Evolutionary conservation across 2,888 invertebrate genomes (phyloP).

Genomic region (Noctua comes): DNA sequence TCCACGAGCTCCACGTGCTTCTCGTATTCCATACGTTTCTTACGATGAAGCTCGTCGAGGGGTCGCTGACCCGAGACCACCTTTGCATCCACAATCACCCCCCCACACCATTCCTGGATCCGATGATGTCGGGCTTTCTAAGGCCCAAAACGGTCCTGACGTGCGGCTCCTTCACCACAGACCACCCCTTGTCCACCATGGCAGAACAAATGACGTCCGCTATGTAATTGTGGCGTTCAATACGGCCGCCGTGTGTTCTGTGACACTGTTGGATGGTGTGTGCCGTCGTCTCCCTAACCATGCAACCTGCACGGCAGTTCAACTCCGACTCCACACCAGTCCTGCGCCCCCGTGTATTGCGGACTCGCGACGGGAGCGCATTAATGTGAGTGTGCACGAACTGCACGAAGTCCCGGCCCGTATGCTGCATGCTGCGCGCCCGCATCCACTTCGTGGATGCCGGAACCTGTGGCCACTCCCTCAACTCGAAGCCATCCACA

Average conservation of each 20-base stretch:
- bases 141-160: conserved; percentile 64
- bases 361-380: conserved; percentile 47
- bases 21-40: conserved; percentile 65
- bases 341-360: conserved; percentile 27
- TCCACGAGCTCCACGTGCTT: conserved; percentile 61
- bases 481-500: conserved; percentile 42
- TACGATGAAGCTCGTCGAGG: conserved; percentile 63
- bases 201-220: conserved; percentile 57
- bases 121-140: conserved; percentile 73
- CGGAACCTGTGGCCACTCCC: conserved; percentile 31
- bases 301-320: conserved; percentile 35
- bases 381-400: conserved; percentile 29
- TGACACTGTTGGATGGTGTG: conserved; percentile 62
- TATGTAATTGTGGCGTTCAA: conserved; percentile 69
- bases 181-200: conserved; percentile 66
- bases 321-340: too few species aligned
- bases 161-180: conserved; percentile 64
- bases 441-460: too few species aligned
- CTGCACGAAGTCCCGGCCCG: conserved; percentile 53
- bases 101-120: conserved; percentile 11
- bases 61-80: conserved; percentile 69
- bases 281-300: conserved; percentile 65
- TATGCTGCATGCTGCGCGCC: too few species aligned
- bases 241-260: conserved; percentile 72
- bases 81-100: too few species aligned